Base-by-base conservation (phyloP, 2,797 vertebrate species). In the Protosalanx chinensis region DNA sequence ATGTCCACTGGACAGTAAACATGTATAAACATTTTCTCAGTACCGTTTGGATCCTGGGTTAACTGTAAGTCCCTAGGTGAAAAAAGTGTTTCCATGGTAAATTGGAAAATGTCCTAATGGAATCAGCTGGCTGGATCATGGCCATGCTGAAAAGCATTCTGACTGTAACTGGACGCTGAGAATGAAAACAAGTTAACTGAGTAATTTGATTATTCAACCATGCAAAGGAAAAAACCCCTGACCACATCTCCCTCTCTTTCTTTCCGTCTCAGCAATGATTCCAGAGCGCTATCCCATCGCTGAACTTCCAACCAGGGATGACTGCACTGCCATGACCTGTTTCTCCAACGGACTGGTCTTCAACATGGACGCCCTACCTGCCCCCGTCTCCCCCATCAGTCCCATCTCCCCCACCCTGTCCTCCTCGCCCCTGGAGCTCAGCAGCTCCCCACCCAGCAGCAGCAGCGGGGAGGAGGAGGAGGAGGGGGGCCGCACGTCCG, bases 401-500 rank as follows among this genome's bases (percentile, higher is more conserved):
- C 85, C 88, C 0, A 76, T 64, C 67, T 87, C 88, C 0, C 83
- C 80, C 1, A 29, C 76, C 49, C 76, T 81, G 32, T 64, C 85
- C 13, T 72, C 86, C 0, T 90, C 90, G 0, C 89, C 90, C 0
- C 83, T 94, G 72, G 96, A 98, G 87, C 95, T 98, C 86, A 96
- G 93, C 37, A 95, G 94, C 60, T 91, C 91, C 33, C 87, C 88
- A 0, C 92, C 93, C 57, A 87, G 89, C 81, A 93, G 95, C 79
- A 94, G 93, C 27, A 46, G 70, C 8, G 71, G 80, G 0, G 91
- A 95, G 6, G 96, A 95, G 68, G 95, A 97, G 16, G 37, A 41
- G 2, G 97, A 98, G 0, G 93, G 95, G 2, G 92, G 88, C 2
- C 95, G 95, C 57, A 95, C 94, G 1, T 96, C 96, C 0, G 96